Evolutionary conservation across 2,113 vertebrate genomes (phyloP), one percentile per base, ranked within the genome.

Genomic region (Melanotaenia duboulayi): DNA sequence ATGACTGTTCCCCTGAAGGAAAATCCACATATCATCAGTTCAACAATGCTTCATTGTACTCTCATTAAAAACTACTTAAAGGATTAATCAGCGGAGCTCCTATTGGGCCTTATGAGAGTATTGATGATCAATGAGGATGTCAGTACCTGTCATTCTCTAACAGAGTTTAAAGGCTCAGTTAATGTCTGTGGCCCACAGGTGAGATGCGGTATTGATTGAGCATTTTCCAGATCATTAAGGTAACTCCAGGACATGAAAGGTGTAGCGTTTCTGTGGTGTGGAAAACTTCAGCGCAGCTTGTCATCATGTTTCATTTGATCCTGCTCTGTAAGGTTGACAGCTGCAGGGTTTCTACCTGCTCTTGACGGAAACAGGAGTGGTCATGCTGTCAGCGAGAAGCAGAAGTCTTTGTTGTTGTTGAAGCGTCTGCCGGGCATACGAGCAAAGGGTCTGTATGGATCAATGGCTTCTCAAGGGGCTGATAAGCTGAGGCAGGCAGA

Each of bases 401-500:
- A 76, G 32, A 74, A 81, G 63, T 81, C 83, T 79, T 71, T 84
- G 86, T 79, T 86, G 82, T 73, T 70, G 61, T 46, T 25, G 64
- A 60, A 49, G 65, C 55, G 12, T 85, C 89, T 84, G 76, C 37
- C 20, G 24, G 58, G 75, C 74, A 73, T 75, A 61, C 66, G 83
- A 81, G 79, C 80, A 78, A 81, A 78, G 70, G 83, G 77, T 81
- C 76, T 78, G 78, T 55, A 81, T 64, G 85, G 87, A 91, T 90
- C 90, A 88, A 74, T 83, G 83, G 54, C 65, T 88, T 77, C 69
- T 87, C 80, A 42, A 65, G 72, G 83, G 76, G 51, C 70, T 75
- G 61, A 87, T 86, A 17, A 66, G 64, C 81, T 64, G 57, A 80
- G 83, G 82, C 76, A 77, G 76, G 76, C 42, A 69, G 81, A 81